Evolutionary conservation across 2,888 invertebrate genomes (phyloP), one percentile per base, ranked within the genome.

Genomic region (Alviniconcha strummeri): DNA sequence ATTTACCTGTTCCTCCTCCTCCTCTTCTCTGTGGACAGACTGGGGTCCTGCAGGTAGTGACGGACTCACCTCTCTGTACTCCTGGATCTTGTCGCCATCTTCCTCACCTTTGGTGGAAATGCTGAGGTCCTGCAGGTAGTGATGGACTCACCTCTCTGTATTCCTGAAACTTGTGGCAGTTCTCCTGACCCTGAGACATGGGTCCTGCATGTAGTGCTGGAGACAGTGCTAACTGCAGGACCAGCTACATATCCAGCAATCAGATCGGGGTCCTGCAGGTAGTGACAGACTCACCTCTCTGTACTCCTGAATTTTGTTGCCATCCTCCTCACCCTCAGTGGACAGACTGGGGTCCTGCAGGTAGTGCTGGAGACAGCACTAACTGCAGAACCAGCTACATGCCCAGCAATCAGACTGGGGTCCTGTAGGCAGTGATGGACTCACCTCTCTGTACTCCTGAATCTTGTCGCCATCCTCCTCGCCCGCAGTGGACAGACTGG

Each of bases 221-320:
- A 94, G 94, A 86, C 94, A 93, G 86, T 95, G 95, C 94, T 95
- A 95, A 2, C 94, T 93, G 7, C 36, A 36, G 36, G 36, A 95
- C 94, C 52, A 94, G 93, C 71, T 94, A 93, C 11, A 85, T 54
- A 11, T 54, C 77, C 11, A 81, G 75, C 52, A 80, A 36, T 36
- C 36, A 36, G 36, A 36, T 3, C 3, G 36, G 36, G 36, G 36
- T 36, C 36, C 36, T 36, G 36, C 36, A 36, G 36, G 36, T 36
- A 36, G 36, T 36, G 36, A 3, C 3, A 3, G 36, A 36, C 77
- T 69, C 7, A 82, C 82, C 55, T 88, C 84, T 55, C 88, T 86
- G 83, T 85, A 91, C 11, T 90, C 88, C 71, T 89, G 88, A 89
- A 90, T 91, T 72, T 86, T 85, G 6, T 84, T 83, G 7, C 87